These are phyloP conservation scores for Macaria notata DNA, from an alignment of 2,888 invertebrate species.

Conservation along the genomic window DNA sequence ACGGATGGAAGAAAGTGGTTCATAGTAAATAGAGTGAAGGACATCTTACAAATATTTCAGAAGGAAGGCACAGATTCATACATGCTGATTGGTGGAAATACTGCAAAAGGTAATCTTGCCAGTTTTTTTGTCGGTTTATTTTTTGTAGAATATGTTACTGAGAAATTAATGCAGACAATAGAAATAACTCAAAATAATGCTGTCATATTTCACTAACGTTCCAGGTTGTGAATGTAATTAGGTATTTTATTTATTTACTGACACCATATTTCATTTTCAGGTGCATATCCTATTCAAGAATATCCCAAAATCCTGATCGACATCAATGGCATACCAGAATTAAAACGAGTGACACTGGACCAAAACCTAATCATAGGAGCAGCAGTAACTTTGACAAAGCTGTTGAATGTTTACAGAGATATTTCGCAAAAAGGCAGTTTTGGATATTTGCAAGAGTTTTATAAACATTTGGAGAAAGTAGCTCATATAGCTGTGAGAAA, in stretches of 20 bases:
- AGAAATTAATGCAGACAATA: no score
- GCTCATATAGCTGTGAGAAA: constrained; percentile 88
- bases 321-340: constrained; percentile 79
- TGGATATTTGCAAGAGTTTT: constrained; percentile 80
- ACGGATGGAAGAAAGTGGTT: constrained; percentile 71
- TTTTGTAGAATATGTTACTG: constrained; percentile 1
- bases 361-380: constrained; percentile 80
- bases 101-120: constrained; percentile 80
- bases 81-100: constrained; percentile 86
- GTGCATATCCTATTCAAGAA: constrained; percentile 59
- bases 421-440: constrained; percentile 65
- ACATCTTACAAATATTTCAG: constrained; percentile 68
- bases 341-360: constrained; percentile 65
- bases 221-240: no score
- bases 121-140: not conserved
- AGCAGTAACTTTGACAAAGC: constrained; percentile 76
- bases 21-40: constrained; percentile 67
- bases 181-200: no score
- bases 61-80: constrained; percentile 64
- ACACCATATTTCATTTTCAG: constrained; percentile 38
- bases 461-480: constrained; percentile 84
- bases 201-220: no score
- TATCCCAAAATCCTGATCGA: constrained; percentile 81
- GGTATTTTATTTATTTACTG: not conserved
- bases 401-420: constrained; percentile 69